Conservation (phyloP, 2,888 invertebrate species). For the Junonia oenone region DNA sequence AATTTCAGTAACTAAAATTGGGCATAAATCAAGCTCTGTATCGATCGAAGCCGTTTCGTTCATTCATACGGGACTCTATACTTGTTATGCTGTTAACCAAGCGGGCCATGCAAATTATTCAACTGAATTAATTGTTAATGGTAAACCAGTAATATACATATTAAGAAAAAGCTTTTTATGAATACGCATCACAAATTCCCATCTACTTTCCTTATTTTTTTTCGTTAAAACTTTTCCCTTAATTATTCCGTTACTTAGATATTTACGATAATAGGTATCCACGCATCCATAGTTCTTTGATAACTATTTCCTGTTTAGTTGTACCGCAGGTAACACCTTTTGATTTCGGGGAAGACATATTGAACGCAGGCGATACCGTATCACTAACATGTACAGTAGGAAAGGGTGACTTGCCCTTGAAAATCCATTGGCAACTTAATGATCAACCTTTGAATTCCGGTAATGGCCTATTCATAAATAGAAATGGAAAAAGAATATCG, state of each 20-base stretch:
- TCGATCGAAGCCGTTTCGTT: slow-evolving; percentile 87
- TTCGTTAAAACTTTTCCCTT: slow-evolving; percentile 4
- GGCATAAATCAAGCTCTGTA: slow-evolving; percentile 83
- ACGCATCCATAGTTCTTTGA: slow-evolving; percentile 4
- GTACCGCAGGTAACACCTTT: slow-evolving; percentile 89
- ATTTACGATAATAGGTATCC: background rate
- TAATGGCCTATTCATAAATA: slow-evolving; percentile 80
- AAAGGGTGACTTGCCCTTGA: slow-evolving; percentile 85
- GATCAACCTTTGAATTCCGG: slow-evolving; percentile 69
- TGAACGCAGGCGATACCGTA: slow-evolving; percentile 86
- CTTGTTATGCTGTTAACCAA: slow-evolving; percentile 84
- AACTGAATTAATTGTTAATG: slow-evolving; percentile 84
- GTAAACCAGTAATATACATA: slow-evolving; percentile 59
- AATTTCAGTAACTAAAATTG: slow-evolving; percentile 79
- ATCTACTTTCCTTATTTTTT: slow-evolving; percentile 5
- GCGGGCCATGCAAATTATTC: slow-evolving; percentile 84
- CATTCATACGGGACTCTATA: slow-evolving; percentile 86
- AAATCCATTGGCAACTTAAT: slow-evolving; percentile 86
- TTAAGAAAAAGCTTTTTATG: slow-evolving; percentile 22
- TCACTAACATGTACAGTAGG: slow-evolving; percentile 84
- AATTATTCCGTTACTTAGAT: background rate
- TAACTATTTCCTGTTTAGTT: slow-evolving; percentile 67
- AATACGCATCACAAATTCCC: slow-evolving; percentile 6
- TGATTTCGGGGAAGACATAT: slow-evolving; percentile 85
- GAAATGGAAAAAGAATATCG: slow-evolving; percentile 83